phyloP scores from a whole-genome alignment of 2,113 vertebrate species.

The Phodopus roborovskii region DNA sequence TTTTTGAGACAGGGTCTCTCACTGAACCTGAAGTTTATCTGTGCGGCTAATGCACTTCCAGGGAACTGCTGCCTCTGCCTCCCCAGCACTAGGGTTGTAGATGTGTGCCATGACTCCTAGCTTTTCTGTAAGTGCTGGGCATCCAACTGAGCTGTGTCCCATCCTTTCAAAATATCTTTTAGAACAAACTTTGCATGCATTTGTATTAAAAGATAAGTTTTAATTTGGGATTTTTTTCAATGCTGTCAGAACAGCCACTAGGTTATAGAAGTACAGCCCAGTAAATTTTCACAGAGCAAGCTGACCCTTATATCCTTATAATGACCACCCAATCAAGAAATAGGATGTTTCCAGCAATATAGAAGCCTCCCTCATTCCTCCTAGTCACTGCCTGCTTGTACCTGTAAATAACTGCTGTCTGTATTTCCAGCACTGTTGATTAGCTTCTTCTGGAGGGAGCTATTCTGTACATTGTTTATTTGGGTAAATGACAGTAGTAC shows the following conservation, averaged over 20 bases:
- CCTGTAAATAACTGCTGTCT: not conserved
- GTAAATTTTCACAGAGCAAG: not conserved
- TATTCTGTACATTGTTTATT: not conserved
- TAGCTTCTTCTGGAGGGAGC: not conserved
- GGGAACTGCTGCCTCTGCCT: not conserved
- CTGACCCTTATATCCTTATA: not conserved
- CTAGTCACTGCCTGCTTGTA: not conserved
- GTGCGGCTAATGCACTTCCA: not conserved
- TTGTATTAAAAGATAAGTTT: constrained; percentile 36
- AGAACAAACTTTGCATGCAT: not conserved
- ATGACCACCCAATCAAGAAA: not conserved
- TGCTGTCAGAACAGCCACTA: not conserved
- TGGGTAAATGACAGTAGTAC: not conserved
- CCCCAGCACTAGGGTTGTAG: not conserved
- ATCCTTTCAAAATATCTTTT: constrained; percentile 19
- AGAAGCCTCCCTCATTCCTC: not conserved
- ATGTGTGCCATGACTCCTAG: not conserved
- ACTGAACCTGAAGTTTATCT: not conserved
- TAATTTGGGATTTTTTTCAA: constrained; percentile 11
- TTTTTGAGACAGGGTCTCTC: not conserved
- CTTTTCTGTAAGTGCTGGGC: not conserved
- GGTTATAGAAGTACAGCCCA: not conserved
- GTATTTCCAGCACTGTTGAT: not conserved
- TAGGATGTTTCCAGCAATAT: not conserved
- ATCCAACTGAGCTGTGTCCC: not conserved